Evolutionary conservation across 2,113 vertebrate genomes (phyloP).

Genomic region (Tursiops truncatus): DNA sequence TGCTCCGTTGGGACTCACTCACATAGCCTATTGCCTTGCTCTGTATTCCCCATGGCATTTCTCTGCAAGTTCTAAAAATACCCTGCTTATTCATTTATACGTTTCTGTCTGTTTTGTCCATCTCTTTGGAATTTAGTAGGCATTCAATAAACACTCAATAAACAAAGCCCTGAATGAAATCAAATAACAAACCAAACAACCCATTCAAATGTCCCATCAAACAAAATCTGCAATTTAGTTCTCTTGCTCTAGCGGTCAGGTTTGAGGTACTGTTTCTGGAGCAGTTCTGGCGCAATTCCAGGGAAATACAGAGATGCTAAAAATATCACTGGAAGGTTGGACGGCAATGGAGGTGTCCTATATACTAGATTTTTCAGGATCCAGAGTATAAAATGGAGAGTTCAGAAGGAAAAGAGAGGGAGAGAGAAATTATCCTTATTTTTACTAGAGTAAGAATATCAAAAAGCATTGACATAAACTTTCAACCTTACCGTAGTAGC

Average conservation of each 20-base stretch:
- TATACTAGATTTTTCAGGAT: background rate
- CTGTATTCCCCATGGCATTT: background rate
- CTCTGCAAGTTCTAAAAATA: background rate
- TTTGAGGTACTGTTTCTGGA: background rate
- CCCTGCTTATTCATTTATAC: background rate
- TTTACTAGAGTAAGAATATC: background rate
- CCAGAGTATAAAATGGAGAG: background rate
- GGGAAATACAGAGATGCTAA: background rate
- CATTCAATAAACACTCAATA: background rate
- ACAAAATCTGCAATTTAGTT: background rate
- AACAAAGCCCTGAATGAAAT: background rate
- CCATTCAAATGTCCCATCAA: background rate
- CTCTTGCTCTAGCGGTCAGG: background rate
- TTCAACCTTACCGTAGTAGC: slow-evolving; percentile 69
- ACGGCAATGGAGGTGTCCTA: background rate
- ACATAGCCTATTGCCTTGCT: background rate
- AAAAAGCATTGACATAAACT: background rate
- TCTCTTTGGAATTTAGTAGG: background rate
- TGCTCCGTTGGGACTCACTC: background rate
- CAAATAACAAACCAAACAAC: background rate
- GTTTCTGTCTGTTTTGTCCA: background rate
- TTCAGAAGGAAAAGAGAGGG: background rate
- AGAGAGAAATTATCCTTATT: background rate
- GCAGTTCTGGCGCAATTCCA: background rate
- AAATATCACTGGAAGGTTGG: background rate